Conservation (phyloP, 2,888 invertebrate species). For the Platycnemis pennipes region DNA sequence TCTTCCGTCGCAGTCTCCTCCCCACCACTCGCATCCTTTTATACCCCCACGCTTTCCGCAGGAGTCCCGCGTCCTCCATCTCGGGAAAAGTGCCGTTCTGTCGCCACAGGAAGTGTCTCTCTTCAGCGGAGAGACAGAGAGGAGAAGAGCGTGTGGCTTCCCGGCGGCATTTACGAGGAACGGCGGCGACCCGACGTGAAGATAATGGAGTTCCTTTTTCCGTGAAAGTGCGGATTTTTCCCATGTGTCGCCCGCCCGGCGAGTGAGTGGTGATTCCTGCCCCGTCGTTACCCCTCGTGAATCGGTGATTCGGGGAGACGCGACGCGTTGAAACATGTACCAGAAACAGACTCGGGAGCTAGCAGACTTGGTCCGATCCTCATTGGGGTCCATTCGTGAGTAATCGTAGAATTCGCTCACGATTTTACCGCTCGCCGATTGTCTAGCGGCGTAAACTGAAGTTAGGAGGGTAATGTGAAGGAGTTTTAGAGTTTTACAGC, state of each 20-base stretch:
- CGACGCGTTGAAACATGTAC: conserved; percentile 3
- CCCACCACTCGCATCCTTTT: background rate
- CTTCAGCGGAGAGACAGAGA: background rate
- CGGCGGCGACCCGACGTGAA: background rate
- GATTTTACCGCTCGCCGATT: background rate
- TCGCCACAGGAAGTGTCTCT: background rate
- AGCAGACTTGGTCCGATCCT: background rate
- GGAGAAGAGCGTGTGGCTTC: background rate
- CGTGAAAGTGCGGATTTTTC: background rate
- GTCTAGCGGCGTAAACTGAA: background rate
- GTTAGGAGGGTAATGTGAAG: background rate
- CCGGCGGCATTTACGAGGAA: conserved; percentile 6
- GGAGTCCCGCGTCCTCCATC: background rate
- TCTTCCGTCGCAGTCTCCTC: background rate
- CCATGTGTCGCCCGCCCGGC: background rate
- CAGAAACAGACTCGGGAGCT: background rate
- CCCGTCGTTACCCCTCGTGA: background rate
- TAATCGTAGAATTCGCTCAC: background rate
- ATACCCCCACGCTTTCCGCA: background rate
- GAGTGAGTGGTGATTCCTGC: background rate
- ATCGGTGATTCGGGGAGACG: background rate
- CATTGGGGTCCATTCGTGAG: background rate
- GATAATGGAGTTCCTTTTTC: conserved; percentile 21
- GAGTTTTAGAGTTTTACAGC: no score
- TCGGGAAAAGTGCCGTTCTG: background rate